A percentile compares a stretch with the other conserved stretches of the same genome.
Evolutionary conservation across 2,888 invertebrate genomes (phyloP).

Genomic region (Lasioglossum lativentre): DNA sequence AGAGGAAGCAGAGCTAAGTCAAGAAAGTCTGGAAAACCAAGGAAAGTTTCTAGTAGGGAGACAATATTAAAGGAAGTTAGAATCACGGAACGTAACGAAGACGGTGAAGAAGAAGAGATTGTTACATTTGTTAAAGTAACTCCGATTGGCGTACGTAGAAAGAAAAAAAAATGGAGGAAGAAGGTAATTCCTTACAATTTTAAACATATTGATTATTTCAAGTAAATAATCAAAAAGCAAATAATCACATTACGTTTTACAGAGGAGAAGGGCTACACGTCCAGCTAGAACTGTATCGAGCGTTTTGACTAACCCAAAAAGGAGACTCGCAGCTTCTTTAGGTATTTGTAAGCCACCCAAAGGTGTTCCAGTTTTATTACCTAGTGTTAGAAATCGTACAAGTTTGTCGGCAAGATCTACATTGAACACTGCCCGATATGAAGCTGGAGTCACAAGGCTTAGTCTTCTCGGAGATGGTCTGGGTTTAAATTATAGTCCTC

Average conservation of each 20-base stretch:
- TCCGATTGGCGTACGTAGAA: conserved; percentile 55
- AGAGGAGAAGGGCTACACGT: conserved; percentile 75
- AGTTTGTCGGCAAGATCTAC: conserved; percentile 61
- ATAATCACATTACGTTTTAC: conserved; percentile 61
- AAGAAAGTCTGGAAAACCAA: conserved; percentile 36
- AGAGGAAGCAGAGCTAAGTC: conserved; percentile 26
- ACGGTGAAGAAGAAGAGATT: conserved; percentile 80
- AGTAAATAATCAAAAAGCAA: conserved; percentile 3
- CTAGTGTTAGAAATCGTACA: conserved; percentile 66
- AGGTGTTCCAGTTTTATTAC: conserved; percentile 61
- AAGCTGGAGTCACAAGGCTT: conserved; percentile 86
- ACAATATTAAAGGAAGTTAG: conserved; percentile 78
- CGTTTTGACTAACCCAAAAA: conserved; percentile 78
- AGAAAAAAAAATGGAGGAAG: conserved; percentile 44
- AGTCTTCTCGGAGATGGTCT: conserved; percentile 89
- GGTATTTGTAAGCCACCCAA: conserved; percentile 82
- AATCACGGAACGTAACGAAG: conserved; percentile 78
- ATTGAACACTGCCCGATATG: conserved; percentile 74
- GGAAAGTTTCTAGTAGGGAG: conserved; percentile 26
- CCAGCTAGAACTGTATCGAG: conserved; percentile 75
- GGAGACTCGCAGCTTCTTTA: conserved; percentile 85
- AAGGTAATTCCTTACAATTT: conserved; percentile 47
- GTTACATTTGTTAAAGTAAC: conserved; percentile 80
- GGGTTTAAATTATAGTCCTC: conserved; percentile 87
- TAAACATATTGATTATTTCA: conserved; percentile 26